Evolutionary conservation across 2,888 invertebrate species (phyloP).

Genomic region (Bellardia bayeri): DNA sequence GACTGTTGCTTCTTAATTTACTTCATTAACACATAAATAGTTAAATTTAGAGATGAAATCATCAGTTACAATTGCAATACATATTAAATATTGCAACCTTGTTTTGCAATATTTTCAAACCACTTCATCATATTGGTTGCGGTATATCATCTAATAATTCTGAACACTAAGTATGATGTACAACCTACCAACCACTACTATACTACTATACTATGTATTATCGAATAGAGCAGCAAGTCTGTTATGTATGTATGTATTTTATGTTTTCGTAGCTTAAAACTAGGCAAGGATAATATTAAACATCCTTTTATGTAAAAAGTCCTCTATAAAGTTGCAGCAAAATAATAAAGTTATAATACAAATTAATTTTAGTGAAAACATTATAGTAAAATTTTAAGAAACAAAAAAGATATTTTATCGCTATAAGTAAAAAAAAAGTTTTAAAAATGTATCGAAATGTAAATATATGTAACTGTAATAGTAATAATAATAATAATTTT

Average conservation of each 20-base stretch:
- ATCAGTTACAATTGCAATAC: conserved; percentile 42
- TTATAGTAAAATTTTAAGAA: conserved; percentile 67
- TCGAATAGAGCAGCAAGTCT: conserved; percentile 63
- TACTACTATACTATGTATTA: conserved; percentile 36
- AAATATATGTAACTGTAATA: conserved; percentile 60
- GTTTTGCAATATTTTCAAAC: conserved; percentile 39
- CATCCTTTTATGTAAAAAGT: conserved; percentile 50
- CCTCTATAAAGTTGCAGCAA: conserved; percentile 54
- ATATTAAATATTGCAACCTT: conserved; percentile 29
- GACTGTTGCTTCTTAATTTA: conserved; percentile 31
- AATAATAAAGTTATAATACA: conserved; percentile 48
- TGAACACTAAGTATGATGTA: not conserved
- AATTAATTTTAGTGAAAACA: conserved; percentile 60
- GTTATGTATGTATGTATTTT: conserved; percentile 36
- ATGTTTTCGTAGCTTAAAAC: conserved; percentile 44
- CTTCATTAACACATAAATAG: conserved; percentile 36
- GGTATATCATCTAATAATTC: conserved; percentile 9
- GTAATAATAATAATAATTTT: conserved; percentile 55
- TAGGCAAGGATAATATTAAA: conserved; percentile 26
- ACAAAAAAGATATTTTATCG: conserved; percentile 64
- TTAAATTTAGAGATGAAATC: conserved; percentile 43
- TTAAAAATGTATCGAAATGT: conserved; percentile 67
- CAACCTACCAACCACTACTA: not conserved
- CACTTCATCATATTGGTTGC: conserved; percentile 7
- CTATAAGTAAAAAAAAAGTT: conserved; percentile 62